Conservation (phyloP, 2,113 vertebrate species). For the Ptyas mucosa region DNA sequence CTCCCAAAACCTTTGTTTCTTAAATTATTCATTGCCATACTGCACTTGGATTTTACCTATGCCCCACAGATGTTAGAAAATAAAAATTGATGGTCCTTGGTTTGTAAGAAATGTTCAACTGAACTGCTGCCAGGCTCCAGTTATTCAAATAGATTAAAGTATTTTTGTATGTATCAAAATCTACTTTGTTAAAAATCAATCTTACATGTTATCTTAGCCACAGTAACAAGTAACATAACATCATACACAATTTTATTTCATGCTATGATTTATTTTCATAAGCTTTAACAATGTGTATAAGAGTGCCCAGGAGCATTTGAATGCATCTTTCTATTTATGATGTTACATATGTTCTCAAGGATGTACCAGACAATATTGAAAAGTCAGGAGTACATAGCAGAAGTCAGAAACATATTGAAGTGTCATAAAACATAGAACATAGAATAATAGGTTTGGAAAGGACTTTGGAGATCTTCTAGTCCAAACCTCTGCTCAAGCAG, state of each 20-base stretch:
- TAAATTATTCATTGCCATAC: not conserved
- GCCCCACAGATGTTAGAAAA: not conserved
- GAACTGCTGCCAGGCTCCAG: not conserved
- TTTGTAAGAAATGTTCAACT: not conserved
- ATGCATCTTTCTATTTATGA: not conserved
- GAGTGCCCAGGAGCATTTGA: not conserved
- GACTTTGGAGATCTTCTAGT: not conserved
- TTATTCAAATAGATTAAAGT: not conserved
- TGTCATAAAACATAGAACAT: not conserved
- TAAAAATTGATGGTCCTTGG: not conserved
- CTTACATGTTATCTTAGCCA: not conserved
- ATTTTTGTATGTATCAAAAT: not conserved
- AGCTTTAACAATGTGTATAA: not conserved
- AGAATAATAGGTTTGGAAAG: not conserved
- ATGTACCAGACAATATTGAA: not conserved
- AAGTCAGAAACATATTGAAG: not conserved
- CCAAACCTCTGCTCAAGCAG: not conserved
- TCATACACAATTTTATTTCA: not conserved
- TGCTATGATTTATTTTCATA: not conserved
- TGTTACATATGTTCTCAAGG: not conserved
- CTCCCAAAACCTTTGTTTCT: not conserved
- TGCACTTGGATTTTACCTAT: not conserved
- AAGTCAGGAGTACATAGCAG: not conserved
- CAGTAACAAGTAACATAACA: not conserved
- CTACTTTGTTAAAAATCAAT: not conserved